A percentile compares a stretch with the other conserved stretches of the same genome.
Evolutionary conservation across 2,113 vertebrate genomes (phyloP).

Genomic region (Bolborhynchus lineola): DNA sequence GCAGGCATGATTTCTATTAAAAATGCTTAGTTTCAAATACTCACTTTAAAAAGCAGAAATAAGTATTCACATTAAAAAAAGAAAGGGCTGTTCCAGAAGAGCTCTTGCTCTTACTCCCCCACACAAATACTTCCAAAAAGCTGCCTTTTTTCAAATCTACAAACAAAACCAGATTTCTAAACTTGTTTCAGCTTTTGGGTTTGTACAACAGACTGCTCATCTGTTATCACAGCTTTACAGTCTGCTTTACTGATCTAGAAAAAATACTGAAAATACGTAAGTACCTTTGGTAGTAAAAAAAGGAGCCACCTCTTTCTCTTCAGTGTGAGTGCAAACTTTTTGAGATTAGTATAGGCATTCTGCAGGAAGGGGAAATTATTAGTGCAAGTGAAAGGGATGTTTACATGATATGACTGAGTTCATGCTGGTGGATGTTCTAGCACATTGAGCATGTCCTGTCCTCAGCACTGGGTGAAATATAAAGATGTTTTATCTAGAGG

Average conservation of each 20-base stretch:
- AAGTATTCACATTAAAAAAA: neutral
- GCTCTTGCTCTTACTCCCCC: neutral
- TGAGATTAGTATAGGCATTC: neutral
- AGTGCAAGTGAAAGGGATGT: neutral
- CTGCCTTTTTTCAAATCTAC: neutral
- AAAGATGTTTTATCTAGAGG: neutral
- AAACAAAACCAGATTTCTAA: neutral
- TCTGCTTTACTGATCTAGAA: neutral
- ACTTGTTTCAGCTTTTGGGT: neutral
- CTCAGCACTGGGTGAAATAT: neutral
- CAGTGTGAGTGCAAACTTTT: neutral
- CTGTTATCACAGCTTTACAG: neutral
- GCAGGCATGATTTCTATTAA: neutral
- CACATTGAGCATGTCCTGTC: neutral
- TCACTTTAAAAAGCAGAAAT: neutral
- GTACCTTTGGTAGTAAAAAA: neutral
- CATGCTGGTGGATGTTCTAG: neutral
- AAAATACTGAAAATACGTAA: neutral
- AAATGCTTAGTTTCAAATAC: neutral
- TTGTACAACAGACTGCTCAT: neutral
- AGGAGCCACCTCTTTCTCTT: neutral
- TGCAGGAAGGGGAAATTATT: neutral
- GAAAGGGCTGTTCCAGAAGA: neutral
- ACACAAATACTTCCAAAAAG: neutral
- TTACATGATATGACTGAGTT: neutral